Evolutionary conservation across 92 coral and sea anemone genomes (phyloP), one percentile per base, ranked within the genome.

Genomic region (Parazoanthus swiftii): DNA sequence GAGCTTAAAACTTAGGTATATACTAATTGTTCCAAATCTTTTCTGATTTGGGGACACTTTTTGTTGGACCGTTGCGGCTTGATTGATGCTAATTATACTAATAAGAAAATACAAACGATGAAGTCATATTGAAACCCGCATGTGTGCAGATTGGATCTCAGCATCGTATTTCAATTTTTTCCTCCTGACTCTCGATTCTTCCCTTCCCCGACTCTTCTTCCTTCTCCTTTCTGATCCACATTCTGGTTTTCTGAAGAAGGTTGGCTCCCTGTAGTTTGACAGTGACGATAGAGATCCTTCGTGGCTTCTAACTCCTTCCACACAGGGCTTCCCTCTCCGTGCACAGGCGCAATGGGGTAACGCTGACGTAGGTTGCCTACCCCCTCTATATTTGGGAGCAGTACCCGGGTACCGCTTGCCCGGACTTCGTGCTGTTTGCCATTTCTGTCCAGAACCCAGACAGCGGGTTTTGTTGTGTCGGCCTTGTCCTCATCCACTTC

Each of bases 361-460:
- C 91, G 79, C 65, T 89, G 91, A 44, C 91, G 91, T 14, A 89
- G 63, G 65, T 26, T 33, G 16, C 91, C 91, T n/a, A 89, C 82
- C 14, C 48, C 91, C 51, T 48, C 39, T 8, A 89, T 81, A 33
- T 74, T 82, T 23, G 91, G 91, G 18, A 89, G 81, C 9, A 74
- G 70, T 50, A 85, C 88, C 33, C 91, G 73, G 63, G 74, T 74
- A 25, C 91, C 91, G 63, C 87, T 66, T 23, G 91, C 91, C 25
- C 91, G 88, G 39, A 89, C 91, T 50, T 71, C 39, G 18, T 29
- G 37, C 54, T 1, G 7, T 8, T 21, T n/a, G 36, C 80, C 68
- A 21, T 38, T 72, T 84, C 88, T 81, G 85, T 92, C 90, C 25
- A 88, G 85, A 2, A 92, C 95, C 59, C 90, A 80, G 13, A 92